phyloP scores from a whole-genome alignment of 2,113 vertebrate genomes.

The Dolichallabes microphthalmus region DNA sequence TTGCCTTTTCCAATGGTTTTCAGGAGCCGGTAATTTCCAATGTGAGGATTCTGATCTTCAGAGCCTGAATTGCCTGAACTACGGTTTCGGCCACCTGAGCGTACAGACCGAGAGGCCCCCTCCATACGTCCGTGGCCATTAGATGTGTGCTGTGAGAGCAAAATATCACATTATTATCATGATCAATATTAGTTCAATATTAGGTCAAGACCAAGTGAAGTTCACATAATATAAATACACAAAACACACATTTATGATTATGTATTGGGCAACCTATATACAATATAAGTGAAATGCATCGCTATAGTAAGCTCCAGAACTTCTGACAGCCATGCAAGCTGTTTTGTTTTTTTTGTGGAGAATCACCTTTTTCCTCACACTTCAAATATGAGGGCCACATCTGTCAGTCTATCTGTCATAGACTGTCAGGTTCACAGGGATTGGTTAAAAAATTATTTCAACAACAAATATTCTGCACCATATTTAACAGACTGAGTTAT shows the following conservation, averaged over 20 bases:
- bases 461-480: background rate
- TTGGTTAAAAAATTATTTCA: background rate
- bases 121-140: conserved; percentile 88
- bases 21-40: conserved; percentile 95
- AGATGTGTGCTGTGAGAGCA: conserved; percentile 82
- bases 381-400: background rate
- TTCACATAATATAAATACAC: background rate
- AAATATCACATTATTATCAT: background rate
- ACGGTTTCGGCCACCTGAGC: conserved; percentile 86
- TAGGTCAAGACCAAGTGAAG: background rate
- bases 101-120: conserved; percentile 78
- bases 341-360: background rate
- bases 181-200: background rate
- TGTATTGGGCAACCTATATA: background rate
- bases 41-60: conserved; percentile 86
- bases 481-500: background rate
- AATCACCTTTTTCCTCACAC: background rate
- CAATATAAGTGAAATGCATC: background rate
- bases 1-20: conserved; percentile 99
- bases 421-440: background rate
- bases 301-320: background rate
- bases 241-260: background rate
- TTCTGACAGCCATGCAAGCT: background rate
- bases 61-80: conserved; percentile 84
- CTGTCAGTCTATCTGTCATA: background rate